A percentile compares a stretch with the other conserved stretches of the same genome.
Evolutionary conservation across 2,113 vertebrate genomes (phyloP).

Genomic region (Sinocyclocheilus maitianheensis): DNA sequence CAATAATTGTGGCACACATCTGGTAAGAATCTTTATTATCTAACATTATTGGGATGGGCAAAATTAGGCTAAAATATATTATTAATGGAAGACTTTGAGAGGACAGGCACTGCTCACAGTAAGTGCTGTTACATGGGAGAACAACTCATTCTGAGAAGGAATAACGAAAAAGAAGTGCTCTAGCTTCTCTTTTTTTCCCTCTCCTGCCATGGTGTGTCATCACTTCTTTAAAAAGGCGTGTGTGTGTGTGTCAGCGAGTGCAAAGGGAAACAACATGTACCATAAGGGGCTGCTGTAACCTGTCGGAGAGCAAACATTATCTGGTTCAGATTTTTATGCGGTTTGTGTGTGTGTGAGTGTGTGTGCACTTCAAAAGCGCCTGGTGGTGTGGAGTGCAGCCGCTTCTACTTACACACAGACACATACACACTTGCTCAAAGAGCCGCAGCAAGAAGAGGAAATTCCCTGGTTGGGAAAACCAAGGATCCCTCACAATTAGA

Average conservation of each 20-base stretch:
- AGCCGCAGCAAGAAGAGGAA: constrained; percentile 44
- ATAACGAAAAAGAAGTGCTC: not conserved
- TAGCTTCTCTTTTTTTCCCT: not conserved
- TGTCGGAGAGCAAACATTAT: constrained; percentile 39
- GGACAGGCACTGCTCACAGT: not conserved
- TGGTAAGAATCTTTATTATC: not conserved
- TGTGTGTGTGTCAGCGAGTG: constrained; percentile 20
- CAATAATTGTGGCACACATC: not conserved
- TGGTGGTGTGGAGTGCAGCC: constrained; percentile 26
- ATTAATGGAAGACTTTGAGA: no score
- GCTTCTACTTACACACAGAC: constrained; percentile 33
- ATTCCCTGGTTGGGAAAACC: constrained; percentile 59
- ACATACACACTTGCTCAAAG: constrained; percentile 41
- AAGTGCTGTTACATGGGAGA: not conserved
- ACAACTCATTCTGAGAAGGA: no score
- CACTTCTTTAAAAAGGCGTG: constrained; percentile 13
- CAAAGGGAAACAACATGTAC: constrained; percentile 30
- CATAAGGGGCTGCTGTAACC: constrained; percentile 34
- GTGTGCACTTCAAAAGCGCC: constrained; percentile 24
- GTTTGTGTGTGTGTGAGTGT: constrained; percentile 25
- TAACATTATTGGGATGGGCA: not conserved
- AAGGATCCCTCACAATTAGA: constrained; percentile 53
- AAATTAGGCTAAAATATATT: not conserved
- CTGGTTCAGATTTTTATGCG: constrained; percentile 19
- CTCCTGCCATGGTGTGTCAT: constrained; percentile 25